Evolutionary conservation across 2,888 invertebrate genomes (phyloP).

Genomic region (Heliconius erato): DNA sequence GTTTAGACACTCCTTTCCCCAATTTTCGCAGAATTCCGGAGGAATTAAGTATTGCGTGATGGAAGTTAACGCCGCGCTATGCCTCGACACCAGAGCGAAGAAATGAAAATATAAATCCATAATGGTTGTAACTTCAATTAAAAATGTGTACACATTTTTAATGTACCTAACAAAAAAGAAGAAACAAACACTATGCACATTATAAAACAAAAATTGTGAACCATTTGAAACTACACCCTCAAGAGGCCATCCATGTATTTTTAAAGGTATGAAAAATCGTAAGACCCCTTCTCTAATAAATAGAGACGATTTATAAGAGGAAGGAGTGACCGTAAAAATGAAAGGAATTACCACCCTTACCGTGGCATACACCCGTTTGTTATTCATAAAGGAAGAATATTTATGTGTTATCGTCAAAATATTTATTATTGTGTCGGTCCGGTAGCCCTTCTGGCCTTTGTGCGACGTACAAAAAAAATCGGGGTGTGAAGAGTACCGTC

Average conservation of each 20-base stretch:
- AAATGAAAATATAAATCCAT: no score
- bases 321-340: slow-evolving; percentile 79
- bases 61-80: no score
- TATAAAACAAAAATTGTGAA: slow-evolving; percentile 14
- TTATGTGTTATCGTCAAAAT: slow-evolving; percentile 86
- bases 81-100: no score
- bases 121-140: no score
- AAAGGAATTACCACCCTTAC: slow-evolving; percentile 76
- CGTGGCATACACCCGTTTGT: slow-evolving; percentile 77
- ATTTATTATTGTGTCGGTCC: slow-evolving; percentile 84
- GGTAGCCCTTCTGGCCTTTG: slow-evolving; percentile 81
- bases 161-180: no score
- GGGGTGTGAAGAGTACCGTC: slow-evolving; percentile 76
- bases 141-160: no score
- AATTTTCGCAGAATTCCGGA: no score
- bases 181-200: neutral
- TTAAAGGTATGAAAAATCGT: slow-evolving; percentile 59
- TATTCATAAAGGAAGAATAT: slow-evolving; percentile 85
- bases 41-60: no score
- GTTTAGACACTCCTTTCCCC: no score
- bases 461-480: slow-evolving; percentile 78
- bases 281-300: slow-evolving; percentile 72
- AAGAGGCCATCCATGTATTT: slow-evolving; percentile 24
- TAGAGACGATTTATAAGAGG: slow-evolving; percentile 80
- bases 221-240: slow-evolving; percentile 32